A percentile compares a stretch with the other conserved stretches of the same genome.
Conservation (phyloP, 2,888 invertebrate genomes). For the Eupeodes latifasciatus region DNA sequence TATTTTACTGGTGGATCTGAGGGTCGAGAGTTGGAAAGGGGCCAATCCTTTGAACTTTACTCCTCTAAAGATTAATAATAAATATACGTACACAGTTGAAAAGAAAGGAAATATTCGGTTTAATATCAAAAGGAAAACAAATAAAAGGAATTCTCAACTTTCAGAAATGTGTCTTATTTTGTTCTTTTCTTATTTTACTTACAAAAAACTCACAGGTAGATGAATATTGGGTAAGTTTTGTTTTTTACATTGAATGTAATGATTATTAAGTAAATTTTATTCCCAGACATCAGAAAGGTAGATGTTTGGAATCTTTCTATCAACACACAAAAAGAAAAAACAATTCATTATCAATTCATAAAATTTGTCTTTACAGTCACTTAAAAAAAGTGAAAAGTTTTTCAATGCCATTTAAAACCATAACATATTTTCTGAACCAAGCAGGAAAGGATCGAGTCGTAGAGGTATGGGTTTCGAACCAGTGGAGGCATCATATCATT, state of each 20-base stretch:
- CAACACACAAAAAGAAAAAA: not conserved
- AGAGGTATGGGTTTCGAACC: no score
- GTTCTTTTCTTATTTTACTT: not conserved
- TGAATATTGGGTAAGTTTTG: not conserved
- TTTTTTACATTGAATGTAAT: not conserved
- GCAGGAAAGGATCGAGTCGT: no score
- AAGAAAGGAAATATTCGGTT: constrained; percentile 5
- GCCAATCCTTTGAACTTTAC: constrained; percentile 60
- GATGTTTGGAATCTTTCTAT: not conserved
- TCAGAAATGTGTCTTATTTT: constrained; percentile 7
- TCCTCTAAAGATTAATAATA: constrained; percentile 53
- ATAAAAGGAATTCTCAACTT: not conserved
- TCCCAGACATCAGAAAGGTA: not conserved
- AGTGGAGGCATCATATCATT: no score
- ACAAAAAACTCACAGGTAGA: not conserved
- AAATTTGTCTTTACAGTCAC: constrained; percentile 12
- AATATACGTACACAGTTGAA: constrained; percentile 23
- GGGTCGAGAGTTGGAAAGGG: not conserved
- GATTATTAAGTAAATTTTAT: not conserved
- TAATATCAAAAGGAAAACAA: not conserved
- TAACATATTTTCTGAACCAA: not conserved
- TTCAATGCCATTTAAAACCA: not conserved
- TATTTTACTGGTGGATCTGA: not conserved
- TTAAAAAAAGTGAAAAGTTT: not conserved
- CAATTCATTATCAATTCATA: constrained; percentile 20